Conservation (phyloP, 2,113 vertebrate species). For the Channa argus region DNA sequence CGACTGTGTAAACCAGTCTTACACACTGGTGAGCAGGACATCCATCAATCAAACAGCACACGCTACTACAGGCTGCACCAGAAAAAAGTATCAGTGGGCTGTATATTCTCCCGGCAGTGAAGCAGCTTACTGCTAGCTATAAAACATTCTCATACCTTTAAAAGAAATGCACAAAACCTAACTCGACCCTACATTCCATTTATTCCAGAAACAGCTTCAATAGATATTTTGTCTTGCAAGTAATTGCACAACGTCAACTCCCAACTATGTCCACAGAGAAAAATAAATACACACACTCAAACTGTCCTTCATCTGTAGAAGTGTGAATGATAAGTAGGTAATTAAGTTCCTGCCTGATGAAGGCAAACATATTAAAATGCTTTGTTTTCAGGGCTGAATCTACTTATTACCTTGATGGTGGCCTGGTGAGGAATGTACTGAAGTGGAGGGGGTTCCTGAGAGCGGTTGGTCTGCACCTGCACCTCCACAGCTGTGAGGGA, state of each 20-base stretch:
- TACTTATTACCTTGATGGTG: conserved; percentile 73
- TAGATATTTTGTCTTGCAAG: too few relatives aligned
- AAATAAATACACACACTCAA: neutral
- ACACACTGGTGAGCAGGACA: neutral
- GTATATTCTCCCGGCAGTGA: too few relatives aligned
- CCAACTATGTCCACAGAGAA: neutral
- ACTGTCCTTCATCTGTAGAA: neutral
- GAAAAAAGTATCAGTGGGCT: neutral
- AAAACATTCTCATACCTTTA: neutral
- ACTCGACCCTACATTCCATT: neutral
- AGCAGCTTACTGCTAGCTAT: too few relatives aligned
- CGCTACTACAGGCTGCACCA: conserved; percentile 3
- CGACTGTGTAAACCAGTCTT: conserved; percentile 4
- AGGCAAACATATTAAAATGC: neutral
- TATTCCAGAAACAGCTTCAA: neutral
- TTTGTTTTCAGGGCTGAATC: neutral
- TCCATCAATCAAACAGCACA: neutral
- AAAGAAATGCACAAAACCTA: neutral
- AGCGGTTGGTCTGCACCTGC: conserved; percentile 40
- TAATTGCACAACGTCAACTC: neutral
- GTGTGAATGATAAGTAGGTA: too few relatives aligned
- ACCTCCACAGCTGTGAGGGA: conserved; percentile 30
- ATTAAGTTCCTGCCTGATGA: neutral
- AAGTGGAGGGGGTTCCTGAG: conserved; percentile 76
- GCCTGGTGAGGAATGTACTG: conserved; percentile 80